Conservation (phyloP, 2,888 invertebrate species). For the Leptinotarsa peninsularis region DNA sequence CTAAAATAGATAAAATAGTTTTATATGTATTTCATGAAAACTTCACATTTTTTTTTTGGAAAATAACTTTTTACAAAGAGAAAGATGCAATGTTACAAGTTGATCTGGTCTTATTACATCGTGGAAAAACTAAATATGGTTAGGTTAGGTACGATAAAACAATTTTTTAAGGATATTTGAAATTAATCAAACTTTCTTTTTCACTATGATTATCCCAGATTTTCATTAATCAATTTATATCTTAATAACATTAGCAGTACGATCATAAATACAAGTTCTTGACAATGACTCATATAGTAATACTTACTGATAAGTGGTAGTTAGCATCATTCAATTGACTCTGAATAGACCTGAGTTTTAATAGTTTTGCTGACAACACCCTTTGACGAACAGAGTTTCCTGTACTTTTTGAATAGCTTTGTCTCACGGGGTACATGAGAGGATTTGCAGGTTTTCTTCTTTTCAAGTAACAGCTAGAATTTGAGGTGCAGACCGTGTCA, state of each 20-base stretch:
- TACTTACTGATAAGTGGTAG: slow-evolving; percentile 78
- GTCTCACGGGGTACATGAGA: slow-evolving; percentile 56
- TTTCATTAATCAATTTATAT: too few species aligned
- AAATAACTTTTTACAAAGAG: too few species aligned
- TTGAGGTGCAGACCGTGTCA: slow-evolving; percentile 64
- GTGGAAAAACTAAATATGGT: too few species aligned
- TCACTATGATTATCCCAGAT: too few species aligned
- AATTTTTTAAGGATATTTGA: too few species aligned
- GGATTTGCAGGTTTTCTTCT: slow-evolving; percentile 63
- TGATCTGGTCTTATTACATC: too few species aligned
- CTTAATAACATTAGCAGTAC: too few species aligned
- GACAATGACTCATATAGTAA: background rate
- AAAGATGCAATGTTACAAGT: too few species aligned
- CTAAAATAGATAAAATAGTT: slow-evolving; percentile 61
- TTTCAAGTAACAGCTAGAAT: slow-evolving; percentile 64
- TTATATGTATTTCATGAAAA: background rate
- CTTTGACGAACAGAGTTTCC: slow-evolving; percentile 69
- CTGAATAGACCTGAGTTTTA: slow-evolving; percentile 81
- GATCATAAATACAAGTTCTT: too few species aligned
- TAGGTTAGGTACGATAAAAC: too few species aligned
- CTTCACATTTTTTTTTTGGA: too few species aligned
- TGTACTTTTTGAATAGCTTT: slow-evolving; percentile 45
- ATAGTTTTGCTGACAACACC: slow-evolving; percentile 81
- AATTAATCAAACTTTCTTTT: too few species aligned
- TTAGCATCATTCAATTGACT: slow-evolving; percentile 85